These are phyloP conservation scores for Acestrorhynchus altus DNA, from an alignment of 2,797 vertebrate species.

Conservation along the genomic window DNA sequence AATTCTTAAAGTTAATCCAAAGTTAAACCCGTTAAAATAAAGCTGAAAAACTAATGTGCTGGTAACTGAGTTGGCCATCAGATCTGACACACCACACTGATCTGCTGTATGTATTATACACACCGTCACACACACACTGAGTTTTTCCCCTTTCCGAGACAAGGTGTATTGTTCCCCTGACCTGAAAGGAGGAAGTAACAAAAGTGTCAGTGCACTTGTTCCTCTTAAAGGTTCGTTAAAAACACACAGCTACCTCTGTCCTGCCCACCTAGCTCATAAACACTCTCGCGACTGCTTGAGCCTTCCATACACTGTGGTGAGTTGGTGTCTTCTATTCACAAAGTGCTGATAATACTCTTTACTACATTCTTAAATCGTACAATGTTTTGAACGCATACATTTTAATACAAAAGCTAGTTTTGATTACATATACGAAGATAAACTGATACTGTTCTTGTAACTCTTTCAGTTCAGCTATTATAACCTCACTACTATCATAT, in stretches of 20 bases:
- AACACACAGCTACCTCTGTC: slow-evolving; percentile 59
- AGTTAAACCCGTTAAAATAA: too few relatives aligned
- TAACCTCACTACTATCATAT: too few relatives aligned
- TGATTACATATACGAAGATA: too few relatives aligned
- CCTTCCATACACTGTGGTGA: slow-evolving; percentile 33
- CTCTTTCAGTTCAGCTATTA: too few relatives aligned
- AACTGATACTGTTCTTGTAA: too few relatives aligned
- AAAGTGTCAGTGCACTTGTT: slow-evolving; percentile 67
- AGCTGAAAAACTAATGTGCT: too few relatives aligned
- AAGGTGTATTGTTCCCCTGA: slow-evolving; percentile 74
- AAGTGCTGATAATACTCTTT: background rate
- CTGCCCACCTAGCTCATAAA: background rate
- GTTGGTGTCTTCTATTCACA: background rate
- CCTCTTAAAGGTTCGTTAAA: slow-evolving; percentile 73
- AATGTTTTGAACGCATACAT: too few relatives aligned
- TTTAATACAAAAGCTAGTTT: too few relatives aligned
- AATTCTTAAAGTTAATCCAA: too few relatives aligned
- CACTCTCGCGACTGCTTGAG: slow-evolving; percentile 15
- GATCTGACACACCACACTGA: too few relatives aligned
- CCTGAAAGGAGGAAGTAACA: slow-evolving; percentile 75
- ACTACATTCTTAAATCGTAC: background rate
- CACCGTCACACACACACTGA: slow-evolving; percentile 11
- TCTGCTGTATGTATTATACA: background rate
- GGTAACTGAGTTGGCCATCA: too few relatives aligned
- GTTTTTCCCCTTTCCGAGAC: slow-evolving; percentile 75